A percentile compares a stretch with the other conserved stretches of the same genome.
Conservation (phyloP, 2,888 invertebrate genomes). For the Orchesella flavescens region DNA sequence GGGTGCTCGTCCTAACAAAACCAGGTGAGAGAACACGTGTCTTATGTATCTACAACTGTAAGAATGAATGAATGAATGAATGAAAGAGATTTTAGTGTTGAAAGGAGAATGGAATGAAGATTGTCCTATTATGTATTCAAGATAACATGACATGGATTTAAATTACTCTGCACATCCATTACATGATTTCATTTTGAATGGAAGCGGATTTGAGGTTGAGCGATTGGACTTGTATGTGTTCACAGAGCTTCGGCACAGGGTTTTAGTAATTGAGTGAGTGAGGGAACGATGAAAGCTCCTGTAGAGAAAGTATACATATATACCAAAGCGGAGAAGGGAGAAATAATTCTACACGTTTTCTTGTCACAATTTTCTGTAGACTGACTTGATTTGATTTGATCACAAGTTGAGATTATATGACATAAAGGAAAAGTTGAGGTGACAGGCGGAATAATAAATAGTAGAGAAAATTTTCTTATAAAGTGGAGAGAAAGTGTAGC, state of each 20-base stretch:
- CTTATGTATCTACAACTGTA: not conserved
- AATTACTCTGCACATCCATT: conserved; percentile 32
- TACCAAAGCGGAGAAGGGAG: not conserved
- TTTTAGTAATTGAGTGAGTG: conserved; percentile 52
- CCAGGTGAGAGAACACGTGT: conserved; percentile 44
- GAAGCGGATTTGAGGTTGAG: not conserved
- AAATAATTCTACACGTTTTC: not conserved
- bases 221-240: not conserved
- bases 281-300: conserved; percentile 47
- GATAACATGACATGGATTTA: conserved; percentile 51
- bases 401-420: conserved; percentile 48
- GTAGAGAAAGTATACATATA: conserved; percentile 13
- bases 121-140: conserved; percentile 32
- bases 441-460: conserved; percentile 57
- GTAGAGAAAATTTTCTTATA: not conserved
- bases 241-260: too few relatives aligned
- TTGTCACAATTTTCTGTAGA: not conserved
- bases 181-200: not conserved
- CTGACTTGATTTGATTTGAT: conserved; percentile 55
- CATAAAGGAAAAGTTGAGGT: conserved; percentile 52
- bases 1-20: conserved; percentile 58
- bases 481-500: not conserved
- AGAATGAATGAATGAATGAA: not conserved
- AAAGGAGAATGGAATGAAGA: not conserved
- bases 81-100: not conserved